These are phyloP conservation scores for Octopus sinensis DNA, from an alignment of 1,140 invertebrate species.

Conservation along the genomic window DNA sequence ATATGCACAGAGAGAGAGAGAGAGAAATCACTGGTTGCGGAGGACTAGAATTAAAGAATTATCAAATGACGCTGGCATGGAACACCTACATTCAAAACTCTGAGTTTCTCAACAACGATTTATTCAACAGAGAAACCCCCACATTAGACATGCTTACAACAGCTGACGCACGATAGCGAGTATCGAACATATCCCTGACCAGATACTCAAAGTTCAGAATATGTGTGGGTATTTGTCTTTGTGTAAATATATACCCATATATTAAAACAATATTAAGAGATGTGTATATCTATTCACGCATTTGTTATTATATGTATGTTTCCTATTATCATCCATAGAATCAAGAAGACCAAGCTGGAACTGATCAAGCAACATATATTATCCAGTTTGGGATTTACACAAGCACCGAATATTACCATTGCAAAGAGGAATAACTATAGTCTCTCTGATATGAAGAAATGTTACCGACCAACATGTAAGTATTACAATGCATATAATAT, in stretches of 20 bases:
- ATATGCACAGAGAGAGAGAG: too few relatives aligned
- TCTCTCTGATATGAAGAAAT: neutral
- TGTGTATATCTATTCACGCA: neutral
- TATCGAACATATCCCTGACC: too few relatives aligned
- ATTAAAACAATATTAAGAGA: neutral
- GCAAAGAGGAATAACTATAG: neutral
- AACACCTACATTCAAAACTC: too few relatives aligned
- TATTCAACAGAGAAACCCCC: too few relatives aligned
- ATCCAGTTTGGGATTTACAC: neutral
- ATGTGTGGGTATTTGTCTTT: neutral
- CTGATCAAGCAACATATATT: neutral
- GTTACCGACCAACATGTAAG: neutral
- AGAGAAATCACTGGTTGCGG: too few relatives aligned
- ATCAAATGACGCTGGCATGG: too few relatives aligned
- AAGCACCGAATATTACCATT: neutral
- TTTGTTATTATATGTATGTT: neutral
- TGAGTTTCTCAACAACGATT: too few relatives aligned
- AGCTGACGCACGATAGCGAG: too few relatives aligned
- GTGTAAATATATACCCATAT: neutral
- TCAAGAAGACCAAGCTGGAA: neutral
- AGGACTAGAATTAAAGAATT: too few relatives aligned
- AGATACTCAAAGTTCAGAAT: neutral
- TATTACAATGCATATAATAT: neutral
- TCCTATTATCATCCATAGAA: neutral
- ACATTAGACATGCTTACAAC: too few relatives aligned